These are phyloP conservation scores for Nephrocerus scutellatus DNA, from an alignment of 2,888 invertebrate genomes.

Conservation along the genomic window DNA sequence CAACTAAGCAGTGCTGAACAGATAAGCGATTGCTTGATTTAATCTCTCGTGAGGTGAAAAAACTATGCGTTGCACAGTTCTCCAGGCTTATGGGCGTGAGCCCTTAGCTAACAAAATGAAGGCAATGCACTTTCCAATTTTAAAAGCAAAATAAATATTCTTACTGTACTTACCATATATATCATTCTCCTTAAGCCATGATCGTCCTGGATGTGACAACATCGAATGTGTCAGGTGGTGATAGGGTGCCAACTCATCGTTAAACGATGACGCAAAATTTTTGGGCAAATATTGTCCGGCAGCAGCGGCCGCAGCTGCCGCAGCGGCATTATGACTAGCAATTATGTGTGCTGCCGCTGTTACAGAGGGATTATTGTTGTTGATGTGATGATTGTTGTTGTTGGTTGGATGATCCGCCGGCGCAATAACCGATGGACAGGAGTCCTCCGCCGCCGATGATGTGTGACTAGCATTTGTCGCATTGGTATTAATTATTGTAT, in stretches of 20 bases:
- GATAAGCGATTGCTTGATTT: too few species aligned
- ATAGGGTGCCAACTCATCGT: slow-evolving; percentile 43
- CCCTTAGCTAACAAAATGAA: too few species aligned
- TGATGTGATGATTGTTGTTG: slow-evolving; percentile 26
- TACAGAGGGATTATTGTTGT: slow-evolving; percentile 13
- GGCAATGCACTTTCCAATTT: too few species aligned
- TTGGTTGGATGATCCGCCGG: slow-evolving; percentile 20
- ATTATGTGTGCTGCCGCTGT: slow-evolving; percentile 41
- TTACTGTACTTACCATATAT: slow-evolving; percentile 40
- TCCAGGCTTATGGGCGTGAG: too few species aligned
- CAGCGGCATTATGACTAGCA: slow-evolving; percentile 40
- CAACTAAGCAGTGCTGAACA: too few species aligned
- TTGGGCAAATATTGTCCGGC: slow-evolving; percentile 43
- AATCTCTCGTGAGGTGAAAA: too few species aligned
- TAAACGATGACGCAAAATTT: slow-evolving; percentile 36
- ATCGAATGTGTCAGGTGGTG: slow-evolving; percentile 45
- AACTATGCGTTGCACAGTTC: too few species aligned
- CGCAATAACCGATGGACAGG: slow-evolving; percentile 20
- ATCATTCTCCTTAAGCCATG: slow-evolving; percentile 46
- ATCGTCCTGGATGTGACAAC: slow-evolving; percentile 39
- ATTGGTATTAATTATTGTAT: slow-evolving; percentile 17
- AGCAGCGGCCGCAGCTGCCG: slow-evolving; percentile 35
- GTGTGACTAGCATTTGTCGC: slow-evolving; percentile 21
- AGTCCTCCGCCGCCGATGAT: slow-evolving; percentile 19
- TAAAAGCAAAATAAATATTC: background rate